These are phyloP conservation scores for Malacoraja senta DNA, from an alignment of 2,797 vertebrate species.

Conservation along the genomic window DNA sequence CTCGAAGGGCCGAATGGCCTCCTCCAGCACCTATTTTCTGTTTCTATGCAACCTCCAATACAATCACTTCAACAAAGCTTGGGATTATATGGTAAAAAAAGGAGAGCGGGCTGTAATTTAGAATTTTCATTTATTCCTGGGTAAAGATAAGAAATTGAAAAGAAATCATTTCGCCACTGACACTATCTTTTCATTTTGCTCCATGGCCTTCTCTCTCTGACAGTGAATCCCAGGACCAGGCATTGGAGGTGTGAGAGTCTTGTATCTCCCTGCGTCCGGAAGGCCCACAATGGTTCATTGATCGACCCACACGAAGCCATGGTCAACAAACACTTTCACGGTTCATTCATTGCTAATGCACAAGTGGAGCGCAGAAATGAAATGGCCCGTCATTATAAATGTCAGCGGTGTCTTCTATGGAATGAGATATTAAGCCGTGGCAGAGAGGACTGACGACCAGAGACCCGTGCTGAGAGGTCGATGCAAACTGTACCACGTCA, in stretches of 20 bases:
- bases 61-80: conserved; percentile 20
- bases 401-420: background rate
- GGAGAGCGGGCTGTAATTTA: conserved; percentile 8
- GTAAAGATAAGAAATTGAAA: conserved; percentile 35
- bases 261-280: background rate
- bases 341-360: background rate
- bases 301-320: background rate
- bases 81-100: background rate
- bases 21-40: no score
- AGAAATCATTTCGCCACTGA: conserved; percentile 30
- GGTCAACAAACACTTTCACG: background rate
- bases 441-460: no score
- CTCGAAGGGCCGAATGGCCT: no score
- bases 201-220: background rate
- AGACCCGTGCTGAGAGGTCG: background rate
- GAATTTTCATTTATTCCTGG: conserved; percentile 32
- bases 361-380: background rate
- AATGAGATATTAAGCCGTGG: background rate
- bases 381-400: background rate
- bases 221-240: background rate
- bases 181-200: conserved; percentile 28
- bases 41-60: background rate
- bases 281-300: background rate
- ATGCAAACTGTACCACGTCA: background rate
- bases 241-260: background rate